Conservation (phyloP, 1,140 invertebrate genomes). For the Zaprionus nigranus region DNA sequence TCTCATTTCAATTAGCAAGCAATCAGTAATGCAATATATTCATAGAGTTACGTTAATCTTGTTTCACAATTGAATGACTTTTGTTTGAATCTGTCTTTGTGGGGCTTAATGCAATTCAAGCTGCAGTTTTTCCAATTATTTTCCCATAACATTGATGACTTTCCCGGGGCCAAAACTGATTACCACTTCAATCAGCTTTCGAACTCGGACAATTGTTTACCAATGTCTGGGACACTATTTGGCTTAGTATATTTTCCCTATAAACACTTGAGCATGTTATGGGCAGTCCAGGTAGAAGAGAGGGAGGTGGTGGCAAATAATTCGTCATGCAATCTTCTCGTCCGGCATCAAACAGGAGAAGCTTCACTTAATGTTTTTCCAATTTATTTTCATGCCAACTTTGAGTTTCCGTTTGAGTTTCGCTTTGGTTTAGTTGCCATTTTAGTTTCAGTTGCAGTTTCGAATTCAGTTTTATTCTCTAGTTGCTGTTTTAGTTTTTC, state of each 20-base stretch:
- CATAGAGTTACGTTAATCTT: neutral
- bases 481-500: slow-evolving; percentile 46
- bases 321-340: slow-evolving; percentile 60
- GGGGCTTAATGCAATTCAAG: neutral
- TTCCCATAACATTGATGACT: slow-evolving; percentile 5
- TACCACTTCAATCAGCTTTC: slow-evolving; percentile 4
- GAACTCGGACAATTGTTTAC: slow-evolving; percentile 47
- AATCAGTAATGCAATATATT: neutral
- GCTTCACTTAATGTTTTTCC: slow-evolving; percentile 59
- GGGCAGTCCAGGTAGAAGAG: neutral
- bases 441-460: slow-evolving; percentile 49
- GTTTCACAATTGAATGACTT: neutral
- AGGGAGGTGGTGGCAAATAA: neutral
- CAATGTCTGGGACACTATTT: slow-evolving; percentile 68
- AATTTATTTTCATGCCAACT: slow-evolving; percentile 66
- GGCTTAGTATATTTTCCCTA: slow-evolving; percentile 66
- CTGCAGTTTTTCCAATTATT: slow-evolving; percentile 18
- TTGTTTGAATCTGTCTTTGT: neutral
- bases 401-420: slow-evolving; percentile 59
- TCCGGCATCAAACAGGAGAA: slow-evolving; percentile 55
- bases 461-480: slow-evolving; percentile 52
- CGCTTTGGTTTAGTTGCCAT: slow-evolving; percentile 54
- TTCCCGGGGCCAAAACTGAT: slow-evolving; percentile 16
- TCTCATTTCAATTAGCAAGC: neutral
- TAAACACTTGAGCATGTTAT: slow-evolving; percentile 64